phyloP scores from a whole-genome alignment of 2,113 vertebrate species.

The Ophthalmolycus amberensis region DNA sequence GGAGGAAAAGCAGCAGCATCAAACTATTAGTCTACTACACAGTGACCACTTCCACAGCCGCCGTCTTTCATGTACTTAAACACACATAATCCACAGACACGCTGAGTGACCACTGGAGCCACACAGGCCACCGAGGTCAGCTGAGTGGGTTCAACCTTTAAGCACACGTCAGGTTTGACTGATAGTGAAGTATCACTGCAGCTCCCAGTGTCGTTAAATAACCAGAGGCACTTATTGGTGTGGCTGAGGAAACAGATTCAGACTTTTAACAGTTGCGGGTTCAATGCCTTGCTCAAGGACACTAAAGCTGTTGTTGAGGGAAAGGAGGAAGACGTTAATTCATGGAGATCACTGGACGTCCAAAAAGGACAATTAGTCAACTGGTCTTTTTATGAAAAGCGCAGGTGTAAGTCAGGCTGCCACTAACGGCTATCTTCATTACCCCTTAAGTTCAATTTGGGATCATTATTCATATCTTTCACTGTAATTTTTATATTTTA shows the following conservation, averaged over 20 bases:
- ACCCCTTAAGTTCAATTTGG: neutral
- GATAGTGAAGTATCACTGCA: neutral
- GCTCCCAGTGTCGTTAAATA: neutral
- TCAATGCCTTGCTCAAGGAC: neutral
- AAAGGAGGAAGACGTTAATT: neutral
- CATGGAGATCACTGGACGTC: neutral
- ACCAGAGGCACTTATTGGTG: neutral
- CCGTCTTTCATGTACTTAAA: neutral
- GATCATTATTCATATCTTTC: neutral
- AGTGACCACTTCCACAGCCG: neutral
- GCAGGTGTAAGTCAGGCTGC: neutral
- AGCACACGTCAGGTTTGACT: neutral
- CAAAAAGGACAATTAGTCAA: neutral
- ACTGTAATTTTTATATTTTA: too few species aligned
- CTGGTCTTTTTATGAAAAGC: neutral
- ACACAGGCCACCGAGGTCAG: constrained; percentile 3
- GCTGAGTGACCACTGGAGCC: constrained; percentile 3
- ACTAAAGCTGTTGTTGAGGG: neutral
- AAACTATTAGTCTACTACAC: neutral
- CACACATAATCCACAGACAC: neutral
- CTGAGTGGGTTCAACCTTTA: constrained; percentile 18
- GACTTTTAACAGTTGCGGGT: neutral
- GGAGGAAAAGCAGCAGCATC: neutral
- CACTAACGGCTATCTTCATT: neutral
- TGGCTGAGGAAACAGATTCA: neutral